A percentile compares a stretch with the other conserved stretches of the same genome.
These are phyloP conservation scores for Bubalus kerabau DNA, from an alignment of 2,113 vertebrate genomes.

Conservation along the genomic window DNA sequence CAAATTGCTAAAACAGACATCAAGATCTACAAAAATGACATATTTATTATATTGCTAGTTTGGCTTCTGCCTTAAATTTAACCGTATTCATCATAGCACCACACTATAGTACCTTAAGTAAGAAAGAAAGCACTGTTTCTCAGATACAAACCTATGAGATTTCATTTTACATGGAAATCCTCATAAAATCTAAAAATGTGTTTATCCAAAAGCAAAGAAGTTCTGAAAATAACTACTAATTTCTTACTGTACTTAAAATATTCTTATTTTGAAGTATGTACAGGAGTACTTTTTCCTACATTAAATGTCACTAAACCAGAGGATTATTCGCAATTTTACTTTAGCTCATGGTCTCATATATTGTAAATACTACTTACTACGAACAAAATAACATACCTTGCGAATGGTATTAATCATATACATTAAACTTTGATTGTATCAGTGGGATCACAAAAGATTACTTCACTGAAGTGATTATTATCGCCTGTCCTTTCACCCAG, in stretches of 20 bases:
- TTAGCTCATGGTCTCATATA: not conserved
- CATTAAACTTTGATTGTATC: not conserved
- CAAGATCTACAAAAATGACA: not conserved
- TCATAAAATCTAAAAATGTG: not conserved
- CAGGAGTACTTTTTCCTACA: not conserved
- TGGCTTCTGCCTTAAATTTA: not conserved
- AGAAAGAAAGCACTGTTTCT: not conserved
- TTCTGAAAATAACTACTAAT: constrained; percentile 11
- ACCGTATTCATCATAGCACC: not conserved
- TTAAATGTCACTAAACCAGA: constrained; percentile 36
- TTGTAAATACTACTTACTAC: not conserved
- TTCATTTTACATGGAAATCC: not conserved
- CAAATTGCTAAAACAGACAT: not conserved
- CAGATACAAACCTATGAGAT: not conserved
- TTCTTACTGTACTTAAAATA: not conserved
- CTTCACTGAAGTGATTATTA: not conserved
- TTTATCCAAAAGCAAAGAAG: not conserved
- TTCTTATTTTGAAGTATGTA: not conserved
- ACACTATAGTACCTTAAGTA: not conserved
- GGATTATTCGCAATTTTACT: not conserved
- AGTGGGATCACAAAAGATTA: not conserved
- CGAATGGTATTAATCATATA: not conserved
- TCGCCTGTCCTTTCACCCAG: not conserved
- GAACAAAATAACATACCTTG: not conserved
- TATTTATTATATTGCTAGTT: not conserved